Conservation (phyloP, 1,140 invertebrate species). For the Aphidius gifuensis region DNA sequence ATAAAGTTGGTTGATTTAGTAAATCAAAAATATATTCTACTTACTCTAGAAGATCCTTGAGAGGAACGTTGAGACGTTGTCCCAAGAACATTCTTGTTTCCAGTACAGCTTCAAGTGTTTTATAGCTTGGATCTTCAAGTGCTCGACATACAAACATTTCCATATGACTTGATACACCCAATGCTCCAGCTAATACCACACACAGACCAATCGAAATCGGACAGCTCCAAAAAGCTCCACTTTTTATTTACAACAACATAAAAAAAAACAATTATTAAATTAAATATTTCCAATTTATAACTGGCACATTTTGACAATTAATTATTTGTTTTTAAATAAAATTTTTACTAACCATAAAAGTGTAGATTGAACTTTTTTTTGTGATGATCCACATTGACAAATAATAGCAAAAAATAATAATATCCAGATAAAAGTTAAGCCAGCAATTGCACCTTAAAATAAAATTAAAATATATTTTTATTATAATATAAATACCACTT, state of each 20-base stretch:
- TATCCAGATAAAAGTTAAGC: no score
- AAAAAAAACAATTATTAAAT: neutral
- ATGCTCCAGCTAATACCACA: slow-evolving; percentile 36
- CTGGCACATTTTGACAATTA: no score
- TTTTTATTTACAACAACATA: slow-evolving; percentile 24
- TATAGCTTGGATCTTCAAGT: slow-evolving; percentile 47
- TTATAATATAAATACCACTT: no score
- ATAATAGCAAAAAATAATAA: no score
- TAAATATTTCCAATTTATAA: no score
- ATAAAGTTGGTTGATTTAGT: neutral
- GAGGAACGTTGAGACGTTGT: slow-evolving; percentile 35
- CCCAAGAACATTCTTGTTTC: slow-evolving; percentile 45
- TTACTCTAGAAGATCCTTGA: slow-evolving; percentile 48
- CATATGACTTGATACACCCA: slow-evolving; percentile 43
- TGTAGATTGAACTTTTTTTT: no score
- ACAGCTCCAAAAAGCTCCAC: slow-evolving; percentile 40
- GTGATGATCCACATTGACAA: no score
- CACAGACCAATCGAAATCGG: slow-evolving; percentile 46
- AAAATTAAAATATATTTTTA: no score
- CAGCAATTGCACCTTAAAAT: no score
- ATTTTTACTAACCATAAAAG: no score
- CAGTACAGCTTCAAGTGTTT: slow-evolving; percentile 41
- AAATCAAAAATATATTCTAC: neutral
- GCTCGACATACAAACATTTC: slow-evolving; percentile 48
- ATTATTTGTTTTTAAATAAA: no score